Evolutionary conservation across 2,888 invertebrate genomes (phyloP).

Genomic region (Hypomecis punctinalis): DNA sequence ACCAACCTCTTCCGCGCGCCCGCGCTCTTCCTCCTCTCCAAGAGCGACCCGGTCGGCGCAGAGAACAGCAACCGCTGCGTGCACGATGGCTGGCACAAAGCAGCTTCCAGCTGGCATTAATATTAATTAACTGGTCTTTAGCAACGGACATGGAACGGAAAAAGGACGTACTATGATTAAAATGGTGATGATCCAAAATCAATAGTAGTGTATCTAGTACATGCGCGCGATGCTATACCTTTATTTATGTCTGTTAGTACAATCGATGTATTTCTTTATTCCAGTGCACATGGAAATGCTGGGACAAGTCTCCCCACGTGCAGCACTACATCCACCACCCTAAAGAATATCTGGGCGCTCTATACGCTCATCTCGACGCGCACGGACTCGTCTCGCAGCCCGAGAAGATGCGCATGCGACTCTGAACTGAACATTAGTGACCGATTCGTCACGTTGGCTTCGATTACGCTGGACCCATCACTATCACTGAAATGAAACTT

Average conservation of each 20-base stretch:
- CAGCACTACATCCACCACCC: constrained; percentile 87
- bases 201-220: too few relatives aligned
- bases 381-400: constrained; percentile 79
- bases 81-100: too few relatives aligned
- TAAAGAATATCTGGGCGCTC: constrained; percentile 87
- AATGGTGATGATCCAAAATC: too few relatives aligned
- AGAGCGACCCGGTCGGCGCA: too few relatives aligned
- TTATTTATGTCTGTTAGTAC: not conserved
- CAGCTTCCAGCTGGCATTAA: too few relatives aligned
- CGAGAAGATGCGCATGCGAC: constrained; percentile 67
- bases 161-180: too few relatives aligned
- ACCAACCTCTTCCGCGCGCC: too few relatives aligned
- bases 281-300: constrained; percentile 89
- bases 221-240: not conserved
- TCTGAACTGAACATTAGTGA: constrained; percentile 43
- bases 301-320: constrained; percentile 92
- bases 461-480: not conserved
- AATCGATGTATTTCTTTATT: not conserved
- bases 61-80: too few relatives aligned
- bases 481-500: too few relatives aligned
- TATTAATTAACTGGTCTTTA: too few relatives aligned
- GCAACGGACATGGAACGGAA: too few relatives aligned
- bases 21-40: too few relatives aligned
- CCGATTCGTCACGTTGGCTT: not conserved
- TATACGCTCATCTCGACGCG: constrained; percentile 86